Percentiles rank a stretch among this genome's conserved stretches.
These are phyloP conservation scores for Eilema depressum DNA, from an alignment of 2,888 invertebrate species.

Conservation along the genomic window DNA sequence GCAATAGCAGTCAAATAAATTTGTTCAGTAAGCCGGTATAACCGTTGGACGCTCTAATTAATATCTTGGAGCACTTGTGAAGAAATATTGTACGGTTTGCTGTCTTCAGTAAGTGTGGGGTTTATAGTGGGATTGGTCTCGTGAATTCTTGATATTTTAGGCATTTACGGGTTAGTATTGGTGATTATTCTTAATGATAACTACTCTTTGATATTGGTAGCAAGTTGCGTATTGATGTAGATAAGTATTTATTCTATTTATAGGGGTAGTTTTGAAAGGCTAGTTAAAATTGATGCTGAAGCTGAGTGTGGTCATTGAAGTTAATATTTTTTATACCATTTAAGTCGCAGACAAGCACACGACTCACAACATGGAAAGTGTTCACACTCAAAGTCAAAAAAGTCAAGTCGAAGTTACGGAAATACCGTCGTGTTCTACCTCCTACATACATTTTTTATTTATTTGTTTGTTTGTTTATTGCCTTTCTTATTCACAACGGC, in stretches of 20 bases:
- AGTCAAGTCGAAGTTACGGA: too few species aligned
- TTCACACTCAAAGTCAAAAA: too few species aligned
- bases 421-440: too few species aligned
- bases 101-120: slow-evolving; percentile 16
- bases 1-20: slow-evolving; percentile 47
- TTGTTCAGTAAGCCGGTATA: slow-evolving; percentile 42
- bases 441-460: too few species aligned
- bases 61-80: slow-evolving; percentile 37
- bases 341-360: too few species aligned
- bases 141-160: not conserved
- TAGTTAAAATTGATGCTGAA: not conserved
- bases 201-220: not conserved
- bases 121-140: slow-evolving; percentile 15
- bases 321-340: too few species aligned
- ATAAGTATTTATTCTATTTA: not conserved
- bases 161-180: not conserved
- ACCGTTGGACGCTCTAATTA: slow-evolving; percentile 43
- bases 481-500: too few species aligned
- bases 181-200: not conserved
- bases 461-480: too few species aligned
- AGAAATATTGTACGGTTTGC: slow-evolving; percentile 30
- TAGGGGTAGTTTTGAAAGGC: not conserved
- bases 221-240: not conserved
- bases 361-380: too few species aligned
- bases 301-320: not conserved